Conservation (phyloP, 2,797 vertebrate species). For the Crenichthys baileyi region DNA sequence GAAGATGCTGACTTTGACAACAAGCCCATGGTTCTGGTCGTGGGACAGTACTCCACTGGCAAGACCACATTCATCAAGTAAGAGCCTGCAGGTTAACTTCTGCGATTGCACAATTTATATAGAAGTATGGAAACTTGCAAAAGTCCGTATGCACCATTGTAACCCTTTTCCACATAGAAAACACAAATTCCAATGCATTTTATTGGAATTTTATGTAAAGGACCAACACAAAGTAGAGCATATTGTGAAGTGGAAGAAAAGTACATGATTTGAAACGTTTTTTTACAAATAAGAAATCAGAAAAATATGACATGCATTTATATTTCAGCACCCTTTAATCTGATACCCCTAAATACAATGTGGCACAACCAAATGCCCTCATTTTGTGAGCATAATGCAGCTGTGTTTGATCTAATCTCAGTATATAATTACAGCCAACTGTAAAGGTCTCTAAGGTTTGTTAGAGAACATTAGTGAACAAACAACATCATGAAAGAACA, state of each 20-base stretch:
- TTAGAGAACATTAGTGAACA: no score
- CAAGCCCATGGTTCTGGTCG: constrained; percentile 95
- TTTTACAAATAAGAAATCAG: neutral
- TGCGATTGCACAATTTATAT: neutral
- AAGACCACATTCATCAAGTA: constrained; percentile 95
- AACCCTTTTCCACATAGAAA: neutral
- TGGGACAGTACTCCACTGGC: constrained; percentile 93
- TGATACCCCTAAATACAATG: neutral
- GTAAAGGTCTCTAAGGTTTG: no score
- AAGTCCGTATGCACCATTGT: no score
- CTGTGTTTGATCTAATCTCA: neutral
- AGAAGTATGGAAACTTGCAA: no score
- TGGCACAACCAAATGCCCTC: neutral
- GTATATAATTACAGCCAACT: no score
- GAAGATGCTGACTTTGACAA: constrained; percentile 94
- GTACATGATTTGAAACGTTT: neutral
- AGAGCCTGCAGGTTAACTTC: constrained; percentile 32
- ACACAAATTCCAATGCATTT: neutral
- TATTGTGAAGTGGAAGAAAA: neutral
- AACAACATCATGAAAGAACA: no score
- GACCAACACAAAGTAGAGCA: neutral
- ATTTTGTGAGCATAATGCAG: neutral
- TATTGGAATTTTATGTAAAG: neutral
- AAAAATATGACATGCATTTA: neutral
- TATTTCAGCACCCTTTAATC: neutral